Conservation (phyloP, 2,797 vertebrate species). For the Mallotus villosus region DNA sequence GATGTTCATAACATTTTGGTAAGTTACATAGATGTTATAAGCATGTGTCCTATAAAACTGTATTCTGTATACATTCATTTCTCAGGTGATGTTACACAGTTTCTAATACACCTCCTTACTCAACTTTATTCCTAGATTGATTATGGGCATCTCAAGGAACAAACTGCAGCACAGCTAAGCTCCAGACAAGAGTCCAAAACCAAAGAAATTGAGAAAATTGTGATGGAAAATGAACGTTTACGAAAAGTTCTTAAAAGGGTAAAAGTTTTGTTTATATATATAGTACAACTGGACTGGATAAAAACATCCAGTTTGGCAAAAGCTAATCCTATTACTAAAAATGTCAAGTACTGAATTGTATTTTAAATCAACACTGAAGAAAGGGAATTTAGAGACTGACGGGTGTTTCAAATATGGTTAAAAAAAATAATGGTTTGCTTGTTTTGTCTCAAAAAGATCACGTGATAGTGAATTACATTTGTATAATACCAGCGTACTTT, state of each 20-base stretch:
- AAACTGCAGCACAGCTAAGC: conserved; percentile 75
- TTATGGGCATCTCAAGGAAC: conserved; percentile 78
- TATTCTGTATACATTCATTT: not conserved
- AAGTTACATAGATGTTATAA: too few relatives aligned
- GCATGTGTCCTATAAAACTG: not conserved
- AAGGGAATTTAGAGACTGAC: not conserved
- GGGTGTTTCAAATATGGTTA: not conserved
- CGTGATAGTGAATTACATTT: too few relatives aligned
- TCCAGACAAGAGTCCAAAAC: conserved; percentile 79
- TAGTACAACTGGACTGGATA: too few relatives aligned
- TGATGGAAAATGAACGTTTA: conserved; percentile 88
- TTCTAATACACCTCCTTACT: not conserved
- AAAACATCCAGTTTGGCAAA: too few relatives aligned
- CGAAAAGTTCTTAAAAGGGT: conserved; percentile 89
- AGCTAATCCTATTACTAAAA: too few relatives aligned
- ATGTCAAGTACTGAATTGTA: not conserved
- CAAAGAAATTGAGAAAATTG: conserved; percentile 86
- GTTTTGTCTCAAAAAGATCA: too few relatives aligned
- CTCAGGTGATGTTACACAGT: not conserved
- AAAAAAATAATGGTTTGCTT: too few relatives aligned
- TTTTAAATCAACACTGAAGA: not conserved
- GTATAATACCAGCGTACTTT: too few relatives aligned
- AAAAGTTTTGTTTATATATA: conserved; percentile 4
- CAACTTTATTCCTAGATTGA: conserved; percentile 70
- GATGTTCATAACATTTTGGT: not conserved